A percentile compares a stretch with the other conserved stretches of the same genome.
These are phyloP conservation scores for Perognathus longimembris DNA, from an alignment of 2,113 vertebrate genomes.

Conservation along the genomic window DNA sequence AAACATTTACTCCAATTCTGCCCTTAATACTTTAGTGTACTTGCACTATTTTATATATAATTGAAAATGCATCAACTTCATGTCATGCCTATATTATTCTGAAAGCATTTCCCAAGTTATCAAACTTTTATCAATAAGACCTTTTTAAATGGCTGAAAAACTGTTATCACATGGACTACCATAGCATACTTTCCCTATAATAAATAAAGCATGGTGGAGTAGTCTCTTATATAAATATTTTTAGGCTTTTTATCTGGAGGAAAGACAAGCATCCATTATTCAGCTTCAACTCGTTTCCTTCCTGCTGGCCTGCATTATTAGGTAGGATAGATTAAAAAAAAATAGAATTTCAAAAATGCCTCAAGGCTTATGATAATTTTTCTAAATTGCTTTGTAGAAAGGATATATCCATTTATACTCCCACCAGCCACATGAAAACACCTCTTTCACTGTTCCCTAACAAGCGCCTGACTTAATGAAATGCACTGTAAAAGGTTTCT, in stretches of 20 bases:
- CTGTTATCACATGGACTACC: not conserved
- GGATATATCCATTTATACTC: not conserved
- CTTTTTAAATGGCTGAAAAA: not conserved
- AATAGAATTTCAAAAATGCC: not conserved
- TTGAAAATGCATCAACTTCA: not conserved
- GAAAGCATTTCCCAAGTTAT: not conserved
- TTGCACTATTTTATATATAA: not conserved
- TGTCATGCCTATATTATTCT: not conserved
- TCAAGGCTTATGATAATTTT: not conserved
- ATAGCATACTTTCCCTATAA: not conserved
- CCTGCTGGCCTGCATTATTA: not conserved
- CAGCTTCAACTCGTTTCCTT: not conserved
- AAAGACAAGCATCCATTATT: not conserved
- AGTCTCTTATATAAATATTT: slow-evolving; percentile 22
- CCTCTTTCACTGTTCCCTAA: not conserved
- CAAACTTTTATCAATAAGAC: slow-evolving; percentile 36
- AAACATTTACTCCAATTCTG: not conserved
- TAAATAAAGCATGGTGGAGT: slow-evolving; percentile 1
- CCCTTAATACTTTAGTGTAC: slow-evolving; percentile 7
- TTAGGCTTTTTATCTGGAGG: not conserved
- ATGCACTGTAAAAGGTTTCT: not conserved
- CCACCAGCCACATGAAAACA: not conserved
- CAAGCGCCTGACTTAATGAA: not conserved
- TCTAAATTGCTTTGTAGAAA: not conserved
- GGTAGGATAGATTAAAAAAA: not conserved